phyloP scores from a whole-genome alignment of 2,888 invertebrate species.

The Lypha dubia region DNA sequence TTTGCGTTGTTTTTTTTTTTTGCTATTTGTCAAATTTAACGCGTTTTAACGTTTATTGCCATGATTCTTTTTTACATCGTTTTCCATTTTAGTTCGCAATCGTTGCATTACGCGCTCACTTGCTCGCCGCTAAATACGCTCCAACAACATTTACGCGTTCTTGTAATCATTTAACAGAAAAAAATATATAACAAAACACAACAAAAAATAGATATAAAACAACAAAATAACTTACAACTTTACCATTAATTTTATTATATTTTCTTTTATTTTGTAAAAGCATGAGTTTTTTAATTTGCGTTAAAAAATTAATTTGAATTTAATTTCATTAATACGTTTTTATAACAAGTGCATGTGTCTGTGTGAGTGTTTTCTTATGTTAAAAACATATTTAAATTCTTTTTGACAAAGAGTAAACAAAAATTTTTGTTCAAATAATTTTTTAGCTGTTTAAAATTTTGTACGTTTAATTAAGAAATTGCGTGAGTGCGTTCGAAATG shows the following conservation, averaged over 20 bases:
- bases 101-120: slow-evolving; percentile 73
- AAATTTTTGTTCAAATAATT: slow-evolving; percentile 1
- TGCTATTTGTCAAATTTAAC: slow-evolving; percentile 73
- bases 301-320: slow-evolving; percentile 8
- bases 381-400: slow-evolving; percentile 12
- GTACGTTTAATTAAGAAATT: slow-evolving; percentile 29
- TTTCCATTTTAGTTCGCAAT: slow-evolving; percentile 73
- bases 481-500: slow-evolving; percentile 59
- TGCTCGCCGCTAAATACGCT: slow-evolving; percentile 73
- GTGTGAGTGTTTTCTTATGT: slow-evolving; percentile 23
- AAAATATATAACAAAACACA: slow-evolving; percentile 36
- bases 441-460: not conserved
- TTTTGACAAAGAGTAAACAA: not conserved
- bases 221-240: slow-evolving; percentile 44
- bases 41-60: slow-evolving; percentile 73
- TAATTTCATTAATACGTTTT: slow-evolving; percentile 1
- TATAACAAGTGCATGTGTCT: slow-evolving; percentile 21
- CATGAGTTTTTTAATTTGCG: slow-evolving; percentile 49
- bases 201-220: slow-evolving; percentile 19
- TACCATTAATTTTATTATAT: slow-evolving; percentile 13
- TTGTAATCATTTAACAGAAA: slow-evolving; percentile 63
- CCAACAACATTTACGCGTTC: slow-evolving; percentile 72
- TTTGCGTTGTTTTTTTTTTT: slow-evolving; percentile 62
- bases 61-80: slow-evolving; percentile 73
- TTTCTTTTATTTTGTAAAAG: slow-evolving; percentile 53